Evolutionary conservation across 2,113 vertebrate species (phyloP).

Genomic region (Deroptyus accipitrinus): DNA sequence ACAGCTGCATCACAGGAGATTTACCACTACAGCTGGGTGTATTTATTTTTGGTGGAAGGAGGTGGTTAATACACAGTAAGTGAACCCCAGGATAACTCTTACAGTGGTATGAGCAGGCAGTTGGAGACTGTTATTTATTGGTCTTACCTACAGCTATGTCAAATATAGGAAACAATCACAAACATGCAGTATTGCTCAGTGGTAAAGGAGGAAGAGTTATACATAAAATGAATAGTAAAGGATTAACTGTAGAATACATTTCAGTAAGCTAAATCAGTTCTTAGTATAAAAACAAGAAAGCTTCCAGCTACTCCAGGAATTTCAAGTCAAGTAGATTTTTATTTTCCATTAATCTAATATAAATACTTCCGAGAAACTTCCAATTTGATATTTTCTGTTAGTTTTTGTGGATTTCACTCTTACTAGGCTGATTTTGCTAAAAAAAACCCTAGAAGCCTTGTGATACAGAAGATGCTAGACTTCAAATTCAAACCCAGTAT

Average conservation of each 20-base stretch:
- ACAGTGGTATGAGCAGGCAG: neutral
- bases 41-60: neutral
- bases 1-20: neutral
- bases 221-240: conserved; percentile 66
- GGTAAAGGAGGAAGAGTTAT: conserved; percentile 48
- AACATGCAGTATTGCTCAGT: conserved; percentile 37
- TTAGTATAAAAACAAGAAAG: neutral
- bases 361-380: conserved; percentile 14
- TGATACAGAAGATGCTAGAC: neutral
- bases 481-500: conserved; percentile 11
- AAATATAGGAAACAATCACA: conserved; percentile 46
- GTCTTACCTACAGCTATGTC: conserved; percentile 47
- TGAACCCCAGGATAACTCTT: neutral
- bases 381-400: neutral
- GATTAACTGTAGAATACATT: conserved; percentile 60
- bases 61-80: neutral
- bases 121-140: conserved; percentile 47
- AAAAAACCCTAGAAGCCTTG: neutral
- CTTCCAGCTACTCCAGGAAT: conserved; percentile 34
- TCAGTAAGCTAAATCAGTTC: conserved; percentile 43
- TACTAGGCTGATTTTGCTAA: neutral
- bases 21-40: neutral
- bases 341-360: conserved; percentile 52
- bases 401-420: neutral
- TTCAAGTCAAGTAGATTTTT: conserved; percentile 53